Evolutionary conservation across 2,113 vertebrate genomes (phyloP), one percentile per base, ranked within the genome.

Genomic region (Colossoma macropomum): DNA sequence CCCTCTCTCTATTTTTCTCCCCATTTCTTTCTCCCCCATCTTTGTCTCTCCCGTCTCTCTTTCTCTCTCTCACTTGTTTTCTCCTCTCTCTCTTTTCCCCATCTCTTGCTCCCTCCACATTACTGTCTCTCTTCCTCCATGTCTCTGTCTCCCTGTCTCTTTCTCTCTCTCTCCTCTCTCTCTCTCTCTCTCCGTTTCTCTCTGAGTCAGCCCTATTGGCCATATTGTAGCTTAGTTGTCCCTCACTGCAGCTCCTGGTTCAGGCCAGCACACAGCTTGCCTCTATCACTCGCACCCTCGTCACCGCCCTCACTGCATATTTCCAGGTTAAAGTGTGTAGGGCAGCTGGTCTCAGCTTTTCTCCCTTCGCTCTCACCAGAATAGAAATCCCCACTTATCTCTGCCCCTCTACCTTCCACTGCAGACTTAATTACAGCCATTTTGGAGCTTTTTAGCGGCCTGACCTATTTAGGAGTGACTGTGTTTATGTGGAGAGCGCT

Each of bases 191-290:
- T 45, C 41, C 4, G 41, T 45, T 4, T 45, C 4, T 45, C 4
- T n/a, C n/a, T n/a, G n/a, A n/a, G n/a, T n/a, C n/a, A n/a, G n/a
- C n/a, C n/a, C n/a, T n/a, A n/a, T n/a, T n/a, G n/a, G n/a, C n/a
- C n/a, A n/a, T n/a, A n/a, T n/a, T 2, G 16, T 52, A 19, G 0
- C 17, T 17, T 19, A 1, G 50, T 52, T 52, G 50, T 19, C 50
- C 90, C 92, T 30, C 28, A 28, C 72, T 75, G 88, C 87, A 75
- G 73, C 86, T 76, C 79, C 68, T n/a, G n/a, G 71, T 76, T 84
- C 79, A 82, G 84, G 82, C 88, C 87, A 88, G 83, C 87, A 77
- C 79, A 73, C 59, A 25, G 56, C 28, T 28, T 41, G 72, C 59
- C 75, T 45, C 69, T 68, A 54, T 72, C 75, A 72, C 68, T 34